Evolutionary conservation across 1,140 invertebrate genomes (phyloP).

Genomic region (Drosophila watanabei): DNA sequence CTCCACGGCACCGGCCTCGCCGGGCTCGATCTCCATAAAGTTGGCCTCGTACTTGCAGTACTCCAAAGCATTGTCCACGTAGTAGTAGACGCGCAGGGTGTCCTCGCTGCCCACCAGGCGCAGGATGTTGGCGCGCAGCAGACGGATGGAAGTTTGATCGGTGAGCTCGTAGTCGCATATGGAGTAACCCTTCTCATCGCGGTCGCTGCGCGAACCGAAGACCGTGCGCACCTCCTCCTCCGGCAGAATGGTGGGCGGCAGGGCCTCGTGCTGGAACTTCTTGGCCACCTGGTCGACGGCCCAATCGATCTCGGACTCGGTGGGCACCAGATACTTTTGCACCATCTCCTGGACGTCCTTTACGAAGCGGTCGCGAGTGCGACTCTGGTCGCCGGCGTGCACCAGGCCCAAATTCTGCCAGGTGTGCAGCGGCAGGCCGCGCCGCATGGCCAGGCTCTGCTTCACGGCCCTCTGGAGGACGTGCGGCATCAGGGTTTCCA

Average conservation of each 20-base stretch:
- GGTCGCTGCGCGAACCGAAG: conserved; percentile 89
- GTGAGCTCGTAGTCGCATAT: conserved; percentile 89
- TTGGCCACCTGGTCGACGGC: conserved; percentile 95
- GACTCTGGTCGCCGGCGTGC: conserved; percentile 86
- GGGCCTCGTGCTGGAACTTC: conserved; percentile 93
- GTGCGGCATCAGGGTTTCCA: conserved; percentile 92
- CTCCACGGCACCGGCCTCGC: conserved; percentile 90
- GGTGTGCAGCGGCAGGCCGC: conserved; percentile 93
- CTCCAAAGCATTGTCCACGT: conserved; percentile 92
- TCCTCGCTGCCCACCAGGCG: conserved; percentile 90
- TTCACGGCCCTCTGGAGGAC: conserved; percentile 91
- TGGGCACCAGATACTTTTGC: conserved; percentile 41
- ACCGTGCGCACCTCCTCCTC: conserved; percentile 90
- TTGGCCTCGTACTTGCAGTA: conserved; percentile 93
- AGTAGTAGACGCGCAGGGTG: conserved; percentile 91
- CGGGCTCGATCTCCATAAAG: conserved; percentile 90
- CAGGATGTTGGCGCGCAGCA: conserved; percentile 90
- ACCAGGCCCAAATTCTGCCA: conserved; percentile 90
- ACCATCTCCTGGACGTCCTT: conserved; percentile 87
- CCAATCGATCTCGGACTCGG: conserved; percentile 90
- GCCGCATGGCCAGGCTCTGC: conserved; percentile 90
- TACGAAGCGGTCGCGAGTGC: conserved; percentile 87
- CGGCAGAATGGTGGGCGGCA: conserved; percentile 92
- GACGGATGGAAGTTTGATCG: conserved; percentile 89
- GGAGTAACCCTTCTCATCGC: conserved; percentile 89